These are phyloP conservation scores for Phainopepla nitens DNA, from an alignment of 2,113 vertebrate genomes.

Conservation along the genomic window DNA sequence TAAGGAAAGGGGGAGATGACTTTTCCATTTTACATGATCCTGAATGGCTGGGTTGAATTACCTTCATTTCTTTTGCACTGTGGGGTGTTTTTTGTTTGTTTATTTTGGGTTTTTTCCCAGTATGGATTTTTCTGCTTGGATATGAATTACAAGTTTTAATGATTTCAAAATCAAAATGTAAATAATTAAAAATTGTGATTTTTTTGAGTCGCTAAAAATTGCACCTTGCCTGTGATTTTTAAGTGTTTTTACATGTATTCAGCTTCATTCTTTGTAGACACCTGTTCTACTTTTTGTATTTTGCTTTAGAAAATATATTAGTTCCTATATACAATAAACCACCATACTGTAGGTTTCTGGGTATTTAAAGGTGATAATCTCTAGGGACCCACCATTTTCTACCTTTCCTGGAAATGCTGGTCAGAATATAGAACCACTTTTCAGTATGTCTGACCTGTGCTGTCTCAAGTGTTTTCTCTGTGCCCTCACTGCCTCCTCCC, in stretches of 20 bases:
- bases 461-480: not conserved
- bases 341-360: not conserved
- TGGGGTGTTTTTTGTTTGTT: not conserved
- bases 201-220: not conserved
- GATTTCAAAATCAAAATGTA: not conserved
- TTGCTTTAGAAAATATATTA: not conserved
- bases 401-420: not conserved
- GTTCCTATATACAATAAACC: not conserved
- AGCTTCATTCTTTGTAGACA: not conserved
- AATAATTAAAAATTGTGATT: not conserved
- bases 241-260: not conserved
- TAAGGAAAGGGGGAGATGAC: not conserved
- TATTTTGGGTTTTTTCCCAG: too few species aligned
- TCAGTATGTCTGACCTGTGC: not conserved
- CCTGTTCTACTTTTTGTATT: not conserved
- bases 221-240: not conserved
- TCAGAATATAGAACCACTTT: not conserved
- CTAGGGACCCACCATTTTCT: not conserved
- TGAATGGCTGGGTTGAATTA: not conserved
- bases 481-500: not conserved
- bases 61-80: not conserved
- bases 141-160: not conserved
- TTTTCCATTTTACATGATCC: not conserved
- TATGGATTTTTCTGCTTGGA: not conserved
- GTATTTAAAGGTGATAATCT: not conserved